Evolutionary conservation across 1,140 invertebrate species (phyloP).

Genomic region (Chrysopa pallens): DNA sequence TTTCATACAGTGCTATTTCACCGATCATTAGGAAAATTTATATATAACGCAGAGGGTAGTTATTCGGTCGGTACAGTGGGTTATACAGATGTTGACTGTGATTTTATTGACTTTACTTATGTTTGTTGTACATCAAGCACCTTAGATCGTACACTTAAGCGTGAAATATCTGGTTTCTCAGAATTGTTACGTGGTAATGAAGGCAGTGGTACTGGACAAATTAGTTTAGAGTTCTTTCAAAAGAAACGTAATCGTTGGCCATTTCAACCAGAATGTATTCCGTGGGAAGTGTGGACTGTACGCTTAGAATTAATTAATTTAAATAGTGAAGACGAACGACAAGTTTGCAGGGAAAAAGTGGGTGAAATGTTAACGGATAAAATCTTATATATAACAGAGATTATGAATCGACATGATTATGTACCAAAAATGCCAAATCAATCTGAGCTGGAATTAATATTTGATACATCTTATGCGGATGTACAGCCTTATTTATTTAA

Average conservation of each 20-base stretch:
- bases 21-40: slow-evolving; percentile 85
- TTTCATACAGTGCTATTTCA: slow-evolving; percentile 94
- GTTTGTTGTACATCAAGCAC: slow-evolving; percentile 76
- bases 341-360: slow-evolving; percentile 72
- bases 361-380: slow-evolving; percentile 85
- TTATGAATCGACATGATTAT: slow-evolving; percentile 90
- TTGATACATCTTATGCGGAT: slow-evolving; percentile 81
- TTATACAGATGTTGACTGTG: slow-evolving; percentile 89
- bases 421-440: slow-evolving; percentile 88
- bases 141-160: slow-evolving; percentile 54
- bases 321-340: slow-evolving; percentile 73
- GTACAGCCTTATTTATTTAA: slow-evolving; percentile 93
- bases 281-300: slow-evolving; percentile 96
- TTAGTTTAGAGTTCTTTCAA: slow-evolving; percentile 90
- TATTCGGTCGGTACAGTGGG: slow-evolving; percentile 91
- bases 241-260: slow-evolving; percentile 77
- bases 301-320: slow-evolving; percentile 73
- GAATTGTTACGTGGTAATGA: slow-evolving; percentile 62
- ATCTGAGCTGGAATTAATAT: slow-evolving; percentile 81
- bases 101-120: slow-evolving; percentile 94
- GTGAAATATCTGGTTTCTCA: slow-evolving; percentile 71
- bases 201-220: slow-evolving; percentile 59
- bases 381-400: slow-evolving; percentile 81
- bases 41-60: slow-evolving; percentile 80
- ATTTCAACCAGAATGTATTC: slow-evolving; percentile 73